Percentiles rank a stretch among this genome's conserved stretches.
Conservation (phyloP, 2,797 vertebrate species). For the Tinamus major region DNA sequence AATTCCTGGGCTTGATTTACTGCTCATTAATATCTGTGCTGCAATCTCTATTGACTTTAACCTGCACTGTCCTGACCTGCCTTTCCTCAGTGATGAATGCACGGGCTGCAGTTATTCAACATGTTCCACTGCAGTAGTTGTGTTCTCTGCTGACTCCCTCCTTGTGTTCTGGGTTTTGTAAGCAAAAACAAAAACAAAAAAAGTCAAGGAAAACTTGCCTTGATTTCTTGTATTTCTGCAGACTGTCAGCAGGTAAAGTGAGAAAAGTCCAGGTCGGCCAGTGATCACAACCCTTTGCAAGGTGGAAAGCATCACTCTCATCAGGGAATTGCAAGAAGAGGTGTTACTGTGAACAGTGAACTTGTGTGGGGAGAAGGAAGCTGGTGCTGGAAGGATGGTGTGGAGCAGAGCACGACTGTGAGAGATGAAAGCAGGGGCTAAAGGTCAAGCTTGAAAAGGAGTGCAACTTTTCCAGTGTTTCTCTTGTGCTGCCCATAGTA, state of each 20-base stretch:
- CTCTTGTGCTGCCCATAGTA: neutral
- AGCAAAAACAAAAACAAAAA: neutral
- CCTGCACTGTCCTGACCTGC: neutral
- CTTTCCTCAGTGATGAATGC: neutral
- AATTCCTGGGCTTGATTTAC: neutral
- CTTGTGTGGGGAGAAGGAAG: neutral
- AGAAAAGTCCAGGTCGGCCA: neutral
- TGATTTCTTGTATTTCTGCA: neutral
- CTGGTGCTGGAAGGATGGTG: neutral
- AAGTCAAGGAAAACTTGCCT: neutral
- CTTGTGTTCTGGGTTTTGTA: neutral
- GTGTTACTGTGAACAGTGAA: neutral
- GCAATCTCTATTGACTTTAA: neutral
- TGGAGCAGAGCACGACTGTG: neutral
- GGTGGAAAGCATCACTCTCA: neutral
- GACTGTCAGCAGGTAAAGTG: neutral
- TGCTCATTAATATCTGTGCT: neutral
- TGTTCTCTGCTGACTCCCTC: neutral
- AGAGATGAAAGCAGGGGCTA: neutral
- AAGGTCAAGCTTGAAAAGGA: neutral
- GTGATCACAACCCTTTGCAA: neutral
- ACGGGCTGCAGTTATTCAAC: accelerated
- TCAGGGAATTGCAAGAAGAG: neutral
- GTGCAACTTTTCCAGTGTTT: neutral
- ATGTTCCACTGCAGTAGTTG: neutral